Conservation (phyloP, 2,113 vertebrate genomes). For the Otolemur garnettii region DNA sequence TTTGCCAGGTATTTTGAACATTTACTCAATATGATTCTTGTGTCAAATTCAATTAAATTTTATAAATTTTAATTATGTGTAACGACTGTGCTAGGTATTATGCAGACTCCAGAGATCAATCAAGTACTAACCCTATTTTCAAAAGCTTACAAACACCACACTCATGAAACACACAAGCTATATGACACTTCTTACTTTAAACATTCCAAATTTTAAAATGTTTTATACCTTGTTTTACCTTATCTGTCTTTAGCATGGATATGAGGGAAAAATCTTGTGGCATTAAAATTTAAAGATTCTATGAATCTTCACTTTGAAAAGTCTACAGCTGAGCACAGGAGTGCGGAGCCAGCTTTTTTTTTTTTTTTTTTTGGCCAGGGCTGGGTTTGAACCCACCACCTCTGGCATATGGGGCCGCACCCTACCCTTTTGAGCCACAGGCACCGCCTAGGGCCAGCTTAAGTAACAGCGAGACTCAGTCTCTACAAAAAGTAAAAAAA, state of each 20-base stretch:
- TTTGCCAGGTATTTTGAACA: conserved; percentile 25
- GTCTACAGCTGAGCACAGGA: too few species aligned
- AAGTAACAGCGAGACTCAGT: too few species aligned
- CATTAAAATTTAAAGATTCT: conserved; percentile 42
- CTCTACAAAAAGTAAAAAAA: too few species aligned
- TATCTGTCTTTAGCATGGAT: background rate
- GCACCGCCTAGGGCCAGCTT: too few species aligned
- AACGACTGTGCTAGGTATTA: background rate
- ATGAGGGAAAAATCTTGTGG: background rate
- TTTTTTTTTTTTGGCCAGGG: too few species aligned
- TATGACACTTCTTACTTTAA: background rate
- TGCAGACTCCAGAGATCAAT: background rate
- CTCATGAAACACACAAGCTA: background rate
- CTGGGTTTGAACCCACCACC: too few species aligned
- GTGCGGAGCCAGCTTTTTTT: too few species aligned
- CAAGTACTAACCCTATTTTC: background rate
- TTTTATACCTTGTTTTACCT: background rate
- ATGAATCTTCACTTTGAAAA: background rate
- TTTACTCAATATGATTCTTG: conserved; percentile 24
- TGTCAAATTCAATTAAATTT: background rate
- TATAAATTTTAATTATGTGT: background rate
- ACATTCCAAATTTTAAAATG: background rate
- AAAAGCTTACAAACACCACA: background rate
- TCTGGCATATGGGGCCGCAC: too few species aligned
- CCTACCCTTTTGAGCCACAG: too few species aligned